These are phyloP conservation scores for Protonibea diacanthus DNA, from an alignment of 2,797 vertebrate genomes.

Conservation along the genomic window DNA sequence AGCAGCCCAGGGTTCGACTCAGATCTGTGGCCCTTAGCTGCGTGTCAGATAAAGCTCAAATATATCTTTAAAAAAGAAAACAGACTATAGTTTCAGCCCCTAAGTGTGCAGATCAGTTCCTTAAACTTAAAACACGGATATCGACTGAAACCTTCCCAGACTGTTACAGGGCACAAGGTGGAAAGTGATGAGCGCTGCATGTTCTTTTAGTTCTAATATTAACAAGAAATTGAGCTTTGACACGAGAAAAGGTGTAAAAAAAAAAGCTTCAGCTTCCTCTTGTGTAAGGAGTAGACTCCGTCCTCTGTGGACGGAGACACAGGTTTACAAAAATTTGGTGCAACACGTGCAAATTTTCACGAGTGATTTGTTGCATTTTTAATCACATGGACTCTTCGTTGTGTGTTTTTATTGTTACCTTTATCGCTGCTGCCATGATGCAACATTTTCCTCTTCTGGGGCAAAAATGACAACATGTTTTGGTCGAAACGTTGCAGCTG, in stretches of 20 bases:
- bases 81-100: neutral
- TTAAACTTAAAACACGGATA: neutral
- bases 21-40: no score
- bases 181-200: neutral
- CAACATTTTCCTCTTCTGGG: neutral
- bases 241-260: neutral
- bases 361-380: neutral
- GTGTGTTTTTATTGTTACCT: neutral
- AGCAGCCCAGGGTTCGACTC: no score
- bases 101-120: constrained; percentile 1
- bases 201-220: neutral
- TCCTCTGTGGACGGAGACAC: neutral
- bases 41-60: no score
- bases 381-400: neutral
- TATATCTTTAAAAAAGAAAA: no score
- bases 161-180: neutral
- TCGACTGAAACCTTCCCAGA: neutral
- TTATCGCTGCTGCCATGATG: neutral
- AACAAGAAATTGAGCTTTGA: neutral
- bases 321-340: neutral
- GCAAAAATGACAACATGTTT: neutral
- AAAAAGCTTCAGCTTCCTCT: neutral
- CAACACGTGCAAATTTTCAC: neutral
- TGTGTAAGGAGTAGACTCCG: neutral
- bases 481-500: neutral